phyloP scores from a whole-genome alignment of 2,797 vertebrate genomes.

The Smutsia gigantea region DNA sequence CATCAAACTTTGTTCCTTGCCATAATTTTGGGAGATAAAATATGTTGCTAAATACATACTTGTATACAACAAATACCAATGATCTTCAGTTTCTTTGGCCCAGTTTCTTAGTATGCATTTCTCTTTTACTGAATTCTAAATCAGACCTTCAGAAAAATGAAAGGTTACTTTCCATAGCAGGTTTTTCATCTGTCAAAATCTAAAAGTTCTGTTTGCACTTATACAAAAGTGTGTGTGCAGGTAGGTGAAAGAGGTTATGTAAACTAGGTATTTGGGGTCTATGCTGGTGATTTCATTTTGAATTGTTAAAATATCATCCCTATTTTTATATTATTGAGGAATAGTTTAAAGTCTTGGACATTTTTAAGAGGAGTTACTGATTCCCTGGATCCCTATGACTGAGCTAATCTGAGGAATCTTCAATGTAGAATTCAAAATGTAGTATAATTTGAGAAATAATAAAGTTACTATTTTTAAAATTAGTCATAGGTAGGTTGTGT shows the following conservation, averaged over 20 bases:
- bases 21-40: background rate
- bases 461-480: no score
- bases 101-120: background rate
- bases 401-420: no score
- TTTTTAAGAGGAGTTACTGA: no score
- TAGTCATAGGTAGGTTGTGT: no score
- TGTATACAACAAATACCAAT: background rate
- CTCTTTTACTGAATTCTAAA: background rate
- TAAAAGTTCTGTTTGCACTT: background rate
- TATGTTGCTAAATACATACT: background rate
- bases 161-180: background rate
- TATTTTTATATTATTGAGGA: no score
- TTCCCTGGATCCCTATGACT: no score
- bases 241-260: fast-evolving
- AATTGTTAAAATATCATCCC: no score
- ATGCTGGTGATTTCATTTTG: no score
- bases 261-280: background rate
- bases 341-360: no score
- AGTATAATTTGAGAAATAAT: no score
- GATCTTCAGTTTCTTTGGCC: background rate
- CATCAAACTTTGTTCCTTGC: background rate
- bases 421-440: no score
- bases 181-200: background rate
- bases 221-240: background rate
- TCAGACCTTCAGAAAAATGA: background rate